Conservation (phyloP, 2,113 vertebrate genomes). For the Sphyrna mokarran region DNA sequence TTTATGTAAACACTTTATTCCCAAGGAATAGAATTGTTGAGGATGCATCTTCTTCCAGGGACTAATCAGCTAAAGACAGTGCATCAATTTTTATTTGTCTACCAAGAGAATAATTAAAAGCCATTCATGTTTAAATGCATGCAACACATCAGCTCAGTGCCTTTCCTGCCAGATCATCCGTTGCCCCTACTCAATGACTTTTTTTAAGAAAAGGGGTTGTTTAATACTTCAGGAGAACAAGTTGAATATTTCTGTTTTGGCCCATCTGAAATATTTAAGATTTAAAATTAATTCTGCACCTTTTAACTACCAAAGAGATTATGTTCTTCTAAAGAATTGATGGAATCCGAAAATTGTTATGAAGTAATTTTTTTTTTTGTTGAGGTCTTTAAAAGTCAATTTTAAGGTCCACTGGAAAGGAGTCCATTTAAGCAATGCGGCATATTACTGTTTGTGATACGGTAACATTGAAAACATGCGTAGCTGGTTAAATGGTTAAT, state of each 20-base stretch:
- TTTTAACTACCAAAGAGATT: background rate
- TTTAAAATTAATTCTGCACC: background rate
- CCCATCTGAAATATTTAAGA: background rate
- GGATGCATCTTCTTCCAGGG: background rate
- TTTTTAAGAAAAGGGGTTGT: background rate
- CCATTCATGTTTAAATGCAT: slow-evolving; percentile 8
- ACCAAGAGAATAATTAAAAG: slow-evolving; percentile 10
- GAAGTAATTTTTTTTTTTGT: background rate
- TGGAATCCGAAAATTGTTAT: background rate
- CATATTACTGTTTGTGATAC: background rate
- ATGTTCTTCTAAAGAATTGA: background rate
- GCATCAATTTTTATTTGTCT: background rate
- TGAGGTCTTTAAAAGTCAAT: background rate
- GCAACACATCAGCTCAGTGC: background rate
- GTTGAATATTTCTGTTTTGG: background rate
- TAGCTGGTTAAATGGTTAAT: background rate
- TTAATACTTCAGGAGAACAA: background rate
- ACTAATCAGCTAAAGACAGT: background rate
- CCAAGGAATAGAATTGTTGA: background rate
- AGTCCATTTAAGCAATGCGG: background rate
- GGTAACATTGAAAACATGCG: background rate
- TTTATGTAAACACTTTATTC: background rate
- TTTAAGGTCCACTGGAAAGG: background rate
- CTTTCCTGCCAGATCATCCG: background rate
- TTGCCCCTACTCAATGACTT: background rate